Conservation (phyloP, 2,113 vertebrate genomes). For the Callaeas wilsoni region DNA sequence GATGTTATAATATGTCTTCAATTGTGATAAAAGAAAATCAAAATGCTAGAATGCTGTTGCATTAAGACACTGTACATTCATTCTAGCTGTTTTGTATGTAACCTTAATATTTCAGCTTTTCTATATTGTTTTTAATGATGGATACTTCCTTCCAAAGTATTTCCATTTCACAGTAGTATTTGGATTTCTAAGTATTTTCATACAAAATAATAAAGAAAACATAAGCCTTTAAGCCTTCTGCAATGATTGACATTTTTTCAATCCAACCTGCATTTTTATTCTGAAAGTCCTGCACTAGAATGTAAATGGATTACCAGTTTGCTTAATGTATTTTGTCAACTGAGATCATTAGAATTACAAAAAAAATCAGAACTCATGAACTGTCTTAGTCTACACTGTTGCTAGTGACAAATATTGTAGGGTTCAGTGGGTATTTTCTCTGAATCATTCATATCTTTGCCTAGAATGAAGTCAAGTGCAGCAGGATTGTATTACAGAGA, state of each 20-base stretch:
- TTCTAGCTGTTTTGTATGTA: neutral
- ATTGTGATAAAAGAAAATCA: neutral
- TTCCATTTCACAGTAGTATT: conserved; percentile 47
- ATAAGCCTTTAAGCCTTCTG: conserved; percentile 63
- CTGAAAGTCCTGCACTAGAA: neutral
- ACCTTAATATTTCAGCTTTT: neutral
- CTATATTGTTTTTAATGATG: neutral
- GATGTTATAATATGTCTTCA: neutral
- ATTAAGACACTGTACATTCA: neutral
- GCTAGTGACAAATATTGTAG: neutral
- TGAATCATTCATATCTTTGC: neutral
- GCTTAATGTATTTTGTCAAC: neutral
- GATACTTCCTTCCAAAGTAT: neutral
- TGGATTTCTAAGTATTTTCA: conserved; percentile 61
- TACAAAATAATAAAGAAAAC: conserved; percentile 45
- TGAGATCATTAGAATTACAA: neutral
- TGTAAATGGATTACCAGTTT: conserved; percentile 10
- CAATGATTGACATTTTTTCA: conserved; percentile 46
- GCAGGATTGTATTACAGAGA: neutral
- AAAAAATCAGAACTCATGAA: neutral
- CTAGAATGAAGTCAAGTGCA: neutral
- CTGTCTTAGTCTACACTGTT: neutral
- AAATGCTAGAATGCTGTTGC: neutral
- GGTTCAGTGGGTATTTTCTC: neutral
- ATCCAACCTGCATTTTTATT: conserved; percentile 32